A percentile compares a stretch with the other conserved stretches of the same genome.
Evolutionary conservation across 2,888 invertebrate species (phyloP).

Genomic region (Zygogramma bicolorata): DNA sequence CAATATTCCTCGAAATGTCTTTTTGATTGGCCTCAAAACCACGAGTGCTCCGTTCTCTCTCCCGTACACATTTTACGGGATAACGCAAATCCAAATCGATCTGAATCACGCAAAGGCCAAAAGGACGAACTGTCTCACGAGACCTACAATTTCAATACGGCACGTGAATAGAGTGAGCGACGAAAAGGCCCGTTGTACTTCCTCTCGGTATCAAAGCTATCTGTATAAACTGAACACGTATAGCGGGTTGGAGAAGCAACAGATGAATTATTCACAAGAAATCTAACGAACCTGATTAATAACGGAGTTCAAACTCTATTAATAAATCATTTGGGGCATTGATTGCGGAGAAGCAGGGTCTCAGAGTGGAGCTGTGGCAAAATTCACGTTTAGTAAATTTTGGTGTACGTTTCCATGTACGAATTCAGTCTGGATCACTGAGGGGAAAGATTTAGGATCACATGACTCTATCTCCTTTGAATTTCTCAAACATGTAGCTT

Average conservation of each 20-base stretch:
- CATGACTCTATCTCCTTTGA: no score
- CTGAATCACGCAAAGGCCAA: neutral
- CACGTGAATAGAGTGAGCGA: neutral
- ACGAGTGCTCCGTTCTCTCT: neutral
- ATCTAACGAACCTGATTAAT: constrained; percentile 28
- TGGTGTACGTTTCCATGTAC: no score
- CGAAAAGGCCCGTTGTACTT: neutral
- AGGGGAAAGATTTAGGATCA: no score
- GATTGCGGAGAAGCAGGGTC: neutral
- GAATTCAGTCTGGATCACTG: no score
- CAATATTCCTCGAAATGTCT: neutral
- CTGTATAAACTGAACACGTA: neutral
- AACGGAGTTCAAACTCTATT: constrained; percentile 21
- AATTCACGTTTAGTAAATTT: neutral
- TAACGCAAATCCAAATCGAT: neutral
- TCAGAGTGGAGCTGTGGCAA: neutral
- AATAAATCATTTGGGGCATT: constrained; percentile 17
- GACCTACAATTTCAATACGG: neutral
- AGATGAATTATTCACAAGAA: constrained; percentile 26
- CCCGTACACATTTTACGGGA: neutral
- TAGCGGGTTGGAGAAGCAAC: constrained; percentile 11
- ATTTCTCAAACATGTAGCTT: no score
- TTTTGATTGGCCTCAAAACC: neutral
- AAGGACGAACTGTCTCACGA: neutral
- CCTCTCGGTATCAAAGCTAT: neutral